Conservation (phyloP, 2,797 vertebrate species). For the Gymnothorax reevesii region DNA sequence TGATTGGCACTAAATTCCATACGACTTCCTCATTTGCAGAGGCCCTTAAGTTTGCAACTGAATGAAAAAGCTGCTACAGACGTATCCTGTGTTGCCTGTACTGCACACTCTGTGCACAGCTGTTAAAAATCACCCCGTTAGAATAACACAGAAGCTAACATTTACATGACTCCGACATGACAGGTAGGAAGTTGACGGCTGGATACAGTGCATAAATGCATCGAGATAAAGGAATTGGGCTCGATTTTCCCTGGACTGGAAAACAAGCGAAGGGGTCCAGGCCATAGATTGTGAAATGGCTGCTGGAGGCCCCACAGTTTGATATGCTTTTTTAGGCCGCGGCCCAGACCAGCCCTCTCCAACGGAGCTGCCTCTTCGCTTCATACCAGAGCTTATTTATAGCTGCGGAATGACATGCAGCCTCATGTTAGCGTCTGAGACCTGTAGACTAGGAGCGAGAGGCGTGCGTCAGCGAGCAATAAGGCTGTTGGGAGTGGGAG, state of each 20-base stretch:
- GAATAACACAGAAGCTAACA: not conserved
- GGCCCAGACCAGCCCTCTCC: not conserved
- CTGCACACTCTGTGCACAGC: not conserved
- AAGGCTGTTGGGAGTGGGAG: not conserved
- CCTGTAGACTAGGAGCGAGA: not conserved
- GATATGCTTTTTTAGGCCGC: not conserved
- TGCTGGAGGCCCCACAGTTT: not conserved
- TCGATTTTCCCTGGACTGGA: no score
- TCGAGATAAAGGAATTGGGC: not conserved
- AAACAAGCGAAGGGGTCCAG: not conserved
- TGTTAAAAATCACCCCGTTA: not conserved
- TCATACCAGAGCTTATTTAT: not conserved
- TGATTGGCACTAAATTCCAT: not conserved
- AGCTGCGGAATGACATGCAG: slow-evolving; percentile 1
- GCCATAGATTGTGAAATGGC: not conserved
- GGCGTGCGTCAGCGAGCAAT: not conserved
- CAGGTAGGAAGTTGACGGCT: not conserved
- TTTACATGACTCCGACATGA: not conserved
- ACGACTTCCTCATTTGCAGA: not conserved
- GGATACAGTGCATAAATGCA: not conserved
- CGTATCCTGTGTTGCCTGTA: not conserved
- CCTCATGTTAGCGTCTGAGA: not conserved
- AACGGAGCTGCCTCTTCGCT: not conserved
- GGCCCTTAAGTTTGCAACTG: not conserved
- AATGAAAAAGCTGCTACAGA: not conserved